Percentiles rank a stretch among this genome's conserved stretches.
phyloP scores from a whole-genome alignment of 1,140 invertebrate genomes.

The Cotesia chilonis region DNA sequence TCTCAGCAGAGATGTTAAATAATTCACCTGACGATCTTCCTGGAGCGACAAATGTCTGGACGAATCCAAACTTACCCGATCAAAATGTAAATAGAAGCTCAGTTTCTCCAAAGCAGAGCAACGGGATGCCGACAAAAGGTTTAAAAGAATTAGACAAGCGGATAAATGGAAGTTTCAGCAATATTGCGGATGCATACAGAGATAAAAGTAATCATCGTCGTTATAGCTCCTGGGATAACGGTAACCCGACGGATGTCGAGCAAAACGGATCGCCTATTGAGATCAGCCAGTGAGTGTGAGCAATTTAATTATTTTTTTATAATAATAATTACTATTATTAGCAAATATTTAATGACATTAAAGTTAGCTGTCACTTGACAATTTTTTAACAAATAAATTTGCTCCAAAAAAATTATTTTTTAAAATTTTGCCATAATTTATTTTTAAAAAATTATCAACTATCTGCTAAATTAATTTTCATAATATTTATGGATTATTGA shows the following conservation, averaged over 20 bases:
- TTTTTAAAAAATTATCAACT: neutral
- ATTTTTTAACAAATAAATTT: neutral
- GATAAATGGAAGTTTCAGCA: conserved; percentile 66
- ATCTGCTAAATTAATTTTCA: too few species aligned
- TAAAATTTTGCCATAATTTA: too few species aligned
- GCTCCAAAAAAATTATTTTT: too few species aligned
- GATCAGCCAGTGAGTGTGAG: conserved; percentile 44
- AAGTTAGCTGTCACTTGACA: too few species aligned
- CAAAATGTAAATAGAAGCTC: conserved; percentile 49
- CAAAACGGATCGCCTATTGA: conserved; percentile 46
- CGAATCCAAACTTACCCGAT: conserved; percentile 68
- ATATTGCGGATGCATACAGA: conserved; percentile 60
- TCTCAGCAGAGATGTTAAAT: conserved; percentile 71
- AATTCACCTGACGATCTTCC: conserved; percentile 53
- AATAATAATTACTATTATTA: too few species aligned
- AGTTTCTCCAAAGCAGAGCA: conserved; percentile 38
- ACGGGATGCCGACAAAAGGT: conserved; percentile 66
- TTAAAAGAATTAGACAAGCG: conserved; percentile 70
- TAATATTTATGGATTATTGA: conserved; percentile 1
- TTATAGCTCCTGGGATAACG: conserved; percentile 64
- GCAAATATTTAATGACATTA: too few species aligned
- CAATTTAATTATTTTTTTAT: neutral
- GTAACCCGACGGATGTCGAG: conserved; percentile 50
- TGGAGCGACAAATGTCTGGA: conserved; percentile 74
- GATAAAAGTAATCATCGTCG: conserved; percentile 60